phyloP scores from a whole-genome alignment of 2,888 invertebrate species.

The Cyrtodaria siliqua region DNA sequence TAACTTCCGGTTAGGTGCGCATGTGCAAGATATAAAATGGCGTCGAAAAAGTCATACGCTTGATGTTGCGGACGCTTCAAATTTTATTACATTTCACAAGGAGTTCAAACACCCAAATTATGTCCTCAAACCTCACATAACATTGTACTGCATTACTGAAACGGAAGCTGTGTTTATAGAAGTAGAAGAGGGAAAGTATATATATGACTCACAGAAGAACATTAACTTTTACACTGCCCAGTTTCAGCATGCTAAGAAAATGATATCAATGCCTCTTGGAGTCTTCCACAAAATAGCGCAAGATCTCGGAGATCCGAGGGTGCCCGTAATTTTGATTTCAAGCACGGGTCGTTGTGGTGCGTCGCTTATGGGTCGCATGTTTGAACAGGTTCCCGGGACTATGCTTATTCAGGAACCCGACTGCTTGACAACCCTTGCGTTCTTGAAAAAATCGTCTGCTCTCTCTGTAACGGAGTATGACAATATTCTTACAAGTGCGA shows the following conservation, averaged over 20 bases:
- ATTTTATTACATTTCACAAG: slow-evolving; percentile 80
- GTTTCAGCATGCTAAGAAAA: slow-evolving; percentile 73
- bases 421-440: slow-evolving; percentile 75
- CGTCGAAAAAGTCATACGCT: slow-evolving; percentile 74
- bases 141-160: slow-evolving; percentile 79
- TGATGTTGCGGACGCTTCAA: slow-evolving; percentile 74
- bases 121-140: slow-evolving; percentile 77
- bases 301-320: slow-evolving; percentile 78
- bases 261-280: slow-evolving; percentile 81
- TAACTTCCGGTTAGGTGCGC: slow-evolving; percentile 80
- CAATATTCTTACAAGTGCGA: slow-evolving; percentile 76
- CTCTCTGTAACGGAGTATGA: slow-evolving; percentile 76
- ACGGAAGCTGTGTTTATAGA: slow-evolving; percentile 81
- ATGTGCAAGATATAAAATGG: slow-evolving; percentile 80
- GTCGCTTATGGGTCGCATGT: slow-evolving; percentile 77
- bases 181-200: slow-evolving; percentile 69
- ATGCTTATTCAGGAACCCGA: slow-evolving; percentile 79
- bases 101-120: slow-evolving; percentile 79
- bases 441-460: slow-evolving; percentile 67
- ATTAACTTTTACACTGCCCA: slow-evolving; percentile 74
- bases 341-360: slow-evolving; percentile 80
- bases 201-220: slow-evolving; percentile 65
- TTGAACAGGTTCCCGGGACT: slow-evolving; percentile 77
- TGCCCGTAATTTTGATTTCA: slow-evolving; percentile 77
- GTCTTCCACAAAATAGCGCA: slow-evolving; percentile 81